phyloP scores from a whole-genome alignment of 1,140 invertebrate genomes.

The Trichoplusia ni region DNA sequence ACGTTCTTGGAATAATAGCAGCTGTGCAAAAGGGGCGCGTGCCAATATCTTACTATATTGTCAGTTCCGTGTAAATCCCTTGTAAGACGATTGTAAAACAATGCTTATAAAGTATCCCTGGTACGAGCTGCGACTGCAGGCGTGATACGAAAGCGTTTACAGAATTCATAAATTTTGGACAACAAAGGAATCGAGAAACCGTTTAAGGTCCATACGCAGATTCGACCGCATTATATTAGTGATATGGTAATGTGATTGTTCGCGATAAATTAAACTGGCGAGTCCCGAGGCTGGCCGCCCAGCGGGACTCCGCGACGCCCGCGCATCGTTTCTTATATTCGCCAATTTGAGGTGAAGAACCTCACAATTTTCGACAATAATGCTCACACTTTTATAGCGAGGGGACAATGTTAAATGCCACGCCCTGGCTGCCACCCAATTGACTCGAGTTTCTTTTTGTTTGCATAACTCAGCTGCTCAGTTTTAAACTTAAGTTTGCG shows the following conservation, averaged over 20 bases:
- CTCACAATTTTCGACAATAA: constrained; percentile 65
- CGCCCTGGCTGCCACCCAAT: constrained; percentile 9
- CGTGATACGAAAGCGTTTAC: constrained; percentile 62
- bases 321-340: constrained; percentile 47
- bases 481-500: too few relatives aligned
- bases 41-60: constrained; percentile 41
- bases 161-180: constrained; percentile 75
- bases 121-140: constrained; percentile 53
- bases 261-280: constrained; percentile 76
- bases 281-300: constrained; percentile 54
- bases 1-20: constrained; percentile 13
- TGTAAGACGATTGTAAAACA: constrained; percentile 56
- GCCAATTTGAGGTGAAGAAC: constrained; percentile 61
- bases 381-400: constrained; percentile 36
- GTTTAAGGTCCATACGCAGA: constrained; percentile 73
- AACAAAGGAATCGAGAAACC: constrained; percentile 76
- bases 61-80: constrained; percentile 40
- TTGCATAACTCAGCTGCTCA: too few relatives aligned
- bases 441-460: not conserved
- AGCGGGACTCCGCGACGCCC: constrained; percentile 67
- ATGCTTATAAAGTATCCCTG: constrained; percentile 61
- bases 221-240: constrained; percentile 73
- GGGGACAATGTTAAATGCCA: constrained; percentile 34
- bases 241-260: constrained; percentile 81
- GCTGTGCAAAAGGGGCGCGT: constrained; percentile 3